Evolutionary conservation across 2,888 invertebrate genomes (phyloP), one percentile per base, ranked within the genome.

Genomic region (Papilio elwesi): DNA sequence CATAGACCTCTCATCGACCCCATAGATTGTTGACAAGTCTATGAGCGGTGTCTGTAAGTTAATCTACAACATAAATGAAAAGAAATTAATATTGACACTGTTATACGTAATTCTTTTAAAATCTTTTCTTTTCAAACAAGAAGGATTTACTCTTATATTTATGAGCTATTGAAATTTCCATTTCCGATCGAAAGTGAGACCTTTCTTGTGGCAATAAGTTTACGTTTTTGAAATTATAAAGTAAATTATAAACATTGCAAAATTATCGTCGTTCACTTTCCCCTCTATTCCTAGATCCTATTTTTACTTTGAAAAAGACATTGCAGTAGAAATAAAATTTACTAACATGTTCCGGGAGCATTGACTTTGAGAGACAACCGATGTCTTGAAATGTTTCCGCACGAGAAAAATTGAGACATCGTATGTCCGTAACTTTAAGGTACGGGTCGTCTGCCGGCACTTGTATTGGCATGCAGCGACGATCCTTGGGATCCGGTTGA

Each of bases 331-430:
- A 36, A 59, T 36, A 26, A 62, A 70, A 67, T 66, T 47, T 70
- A 75, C 80, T 81, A 75, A 90, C 90, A 85, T 90, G 90, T 81
- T 89, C 88, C 55, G 85, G 85, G 36, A 82, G 78, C 79, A 81
- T 82, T 75, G 80, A 83, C 79, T 86, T 83, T 69, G 83, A 77
- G 76, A 84, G 80, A 83, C 91, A 91, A 74, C 86, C 85, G 67
- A 79, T 79, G 75, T 91, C 88, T 83, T 88, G 87, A 82, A 90
- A 92, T 81, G 90, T 91, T 86, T 88, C 86, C n/a, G 88, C 88
- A 67, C 87, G 81, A 51, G 88, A 85, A 83, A 89, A 89, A 85
- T 91, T 90, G 51, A 90, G 83, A 78, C 90, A 90, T 71, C 85
- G 84, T 78, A 90, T 87, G 82, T 85, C 85, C 78, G 89, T 88